A percentile compares a stretch with the other conserved stretches of the same genome.
These are phyloP conservation scores for Hippocampus abdominalis DNA, from an alignment of 2,113 vertebrate genomes.

Conservation along the genomic window DNA sequence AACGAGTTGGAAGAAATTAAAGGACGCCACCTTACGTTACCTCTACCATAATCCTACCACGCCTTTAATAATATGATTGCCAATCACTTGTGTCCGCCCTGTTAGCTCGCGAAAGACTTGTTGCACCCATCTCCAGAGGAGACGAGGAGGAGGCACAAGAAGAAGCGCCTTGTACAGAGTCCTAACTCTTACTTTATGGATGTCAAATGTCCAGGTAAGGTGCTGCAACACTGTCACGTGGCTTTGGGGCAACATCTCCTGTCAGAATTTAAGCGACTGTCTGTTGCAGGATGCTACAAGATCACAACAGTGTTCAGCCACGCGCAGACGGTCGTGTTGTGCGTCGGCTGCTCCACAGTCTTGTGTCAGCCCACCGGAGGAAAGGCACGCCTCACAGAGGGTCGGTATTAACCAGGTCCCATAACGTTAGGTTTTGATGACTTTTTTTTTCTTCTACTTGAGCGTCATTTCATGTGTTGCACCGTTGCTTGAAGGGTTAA, in stretches of 20 bases:
- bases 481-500: no score
- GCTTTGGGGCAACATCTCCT: background rate
- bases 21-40: background rate
- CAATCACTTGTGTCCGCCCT: background rate
- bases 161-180: conserved; percentile 89
- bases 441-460: no score
- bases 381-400: conserved; percentile 81
- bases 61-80: background rate
- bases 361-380: conserved; percentile 80
- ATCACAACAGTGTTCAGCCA: conserved; percentile 82
- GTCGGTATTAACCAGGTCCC: conserved; percentile 47
- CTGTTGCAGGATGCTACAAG: conserved; percentile 75
- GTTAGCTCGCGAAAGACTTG: conserved; percentile 85
- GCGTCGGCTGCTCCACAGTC: conserved; percentile 78
- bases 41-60: background rate
- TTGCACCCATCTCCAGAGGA: conserved; percentile 88
- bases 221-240: background rate
- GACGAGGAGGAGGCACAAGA: conserved; percentile 91
- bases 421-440: background rate
- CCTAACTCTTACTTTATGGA: conserved; percentile 93
- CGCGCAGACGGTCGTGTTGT: conserved; percentile 79
- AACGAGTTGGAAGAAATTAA: background rate
- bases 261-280: background rate
- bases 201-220: conserved; percentile 84
- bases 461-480: no score